phyloP scores from a whole-genome alignment of 2,888 invertebrate genomes.

The Pilophorus perplexus region DNA sequence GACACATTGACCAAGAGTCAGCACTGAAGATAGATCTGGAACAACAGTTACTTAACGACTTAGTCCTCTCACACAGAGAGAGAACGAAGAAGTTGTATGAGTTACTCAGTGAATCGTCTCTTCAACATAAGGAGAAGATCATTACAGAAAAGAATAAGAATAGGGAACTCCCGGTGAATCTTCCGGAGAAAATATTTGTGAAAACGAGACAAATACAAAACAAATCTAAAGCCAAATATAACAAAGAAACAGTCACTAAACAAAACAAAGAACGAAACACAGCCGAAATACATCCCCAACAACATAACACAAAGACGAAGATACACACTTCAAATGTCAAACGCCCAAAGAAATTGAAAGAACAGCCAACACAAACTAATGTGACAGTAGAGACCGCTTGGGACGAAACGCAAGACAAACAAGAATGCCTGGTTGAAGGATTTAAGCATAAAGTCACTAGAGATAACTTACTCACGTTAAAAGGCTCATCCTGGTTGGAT shows the following conservation, averaged over 20 bases:
- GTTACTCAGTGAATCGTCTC: no score
- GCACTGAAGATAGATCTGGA: not conserved
- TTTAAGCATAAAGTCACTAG: not conserved
- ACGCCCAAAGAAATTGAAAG: not conserved
- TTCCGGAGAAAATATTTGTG: not conserved
- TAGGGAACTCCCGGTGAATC: not conserved
- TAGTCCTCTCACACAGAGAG: not conserved
- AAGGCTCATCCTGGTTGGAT: not conserved
- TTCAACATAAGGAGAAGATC: no score
- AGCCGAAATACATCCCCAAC: not conserved
- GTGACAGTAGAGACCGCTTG: not conserved
- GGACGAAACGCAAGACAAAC: not conserved
- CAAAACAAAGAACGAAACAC: not conserved
- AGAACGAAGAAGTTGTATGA: no score
- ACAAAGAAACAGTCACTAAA: not conserved
- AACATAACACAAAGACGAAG: slow-evolving; percentile 14
- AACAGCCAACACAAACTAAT: not conserved
- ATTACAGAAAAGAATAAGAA: not conserved
- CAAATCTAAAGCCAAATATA: not conserved
- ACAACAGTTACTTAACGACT: not conserved
- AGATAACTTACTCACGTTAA: not conserved
- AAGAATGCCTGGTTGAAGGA: no score
- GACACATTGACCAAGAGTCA: slow-evolving; percentile 11
- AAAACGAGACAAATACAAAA: not conserved
- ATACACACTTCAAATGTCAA: slow-evolving; percentile 17